Base-by-base conservation (phyloP, 2,113 vertebrate genomes). In the Chamaetylas fuelleborni region DNA sequence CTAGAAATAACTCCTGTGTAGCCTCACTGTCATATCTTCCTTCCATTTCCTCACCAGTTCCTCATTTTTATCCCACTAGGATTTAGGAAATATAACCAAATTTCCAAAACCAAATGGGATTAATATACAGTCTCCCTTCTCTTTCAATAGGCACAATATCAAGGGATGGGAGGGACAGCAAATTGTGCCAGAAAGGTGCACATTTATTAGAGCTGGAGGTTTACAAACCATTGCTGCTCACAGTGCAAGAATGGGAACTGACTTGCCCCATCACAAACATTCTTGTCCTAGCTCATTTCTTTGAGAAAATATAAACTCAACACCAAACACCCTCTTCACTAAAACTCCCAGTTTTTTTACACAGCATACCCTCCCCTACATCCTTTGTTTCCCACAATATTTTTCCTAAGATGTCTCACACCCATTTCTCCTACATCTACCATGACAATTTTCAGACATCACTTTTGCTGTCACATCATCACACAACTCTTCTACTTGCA, bases 221-320 rank as follows among this genome's bases (percentile, higher is more conserved):
- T 48, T 48, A 65, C 20, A 51, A 58, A 22, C 8, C 26, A 43
- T 9, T 45, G 5, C 19, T 10, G 29, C 19, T 13, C 38, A 33
- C 0, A 19, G 14, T 9, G 7, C 54, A 64, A 64, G 50, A 79
- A 43, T 0, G 0, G 6, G 3, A 45, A 70, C 38, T 78, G 40
- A 77, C 14, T 69, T 24, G 7, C 19, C 23, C 8, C 43, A 45
- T 26, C 13, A 60, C 51, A 53, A 36, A 28, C 16, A n/a, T 29
- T 70, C 66, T 61, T 3, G 5, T 90, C 26, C 24, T n/a, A 33
- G 16, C 3, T 60, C 20, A 1, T 6, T 25, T 66, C 62, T 50
- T 45, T 51, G 6, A 56, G 24, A 33, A 8, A 71, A 79, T 7
- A 53, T 11, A 26, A 77, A 34, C 48, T 38, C 65, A 45, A 53